Evolutionary conservation across 1,140 invertebrate genomes (phyloP).

Genomic region (Cydia amplana): DNA sequence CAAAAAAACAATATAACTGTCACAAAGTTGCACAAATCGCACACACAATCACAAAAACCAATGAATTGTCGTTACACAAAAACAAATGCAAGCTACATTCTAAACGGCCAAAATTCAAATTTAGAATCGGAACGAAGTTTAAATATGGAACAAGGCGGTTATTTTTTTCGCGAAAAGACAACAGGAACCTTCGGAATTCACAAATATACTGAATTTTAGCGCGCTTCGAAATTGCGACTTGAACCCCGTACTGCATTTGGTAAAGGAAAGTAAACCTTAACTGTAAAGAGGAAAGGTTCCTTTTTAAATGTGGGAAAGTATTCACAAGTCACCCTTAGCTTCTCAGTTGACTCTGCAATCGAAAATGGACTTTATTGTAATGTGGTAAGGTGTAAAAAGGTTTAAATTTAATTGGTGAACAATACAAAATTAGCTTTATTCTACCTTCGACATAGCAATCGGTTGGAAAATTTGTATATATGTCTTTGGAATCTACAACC

Average conservation of each 20-base stretch:
- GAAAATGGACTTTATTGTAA: not conserved
- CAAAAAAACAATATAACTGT: not conserved
- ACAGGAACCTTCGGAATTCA: slow-evolving; percentile 19
- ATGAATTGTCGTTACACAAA: too few relatives aligned
- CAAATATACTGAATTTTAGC: slow-evolving; percentile 19
- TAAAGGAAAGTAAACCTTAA: not conserved
- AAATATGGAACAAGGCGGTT: not conserved
- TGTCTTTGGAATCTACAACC: not conserved
- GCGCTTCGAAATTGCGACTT: not conserved
- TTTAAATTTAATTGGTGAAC: not conserved
- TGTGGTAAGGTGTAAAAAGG: not conserved
- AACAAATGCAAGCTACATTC: not conserved
- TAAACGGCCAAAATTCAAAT: not conserved
- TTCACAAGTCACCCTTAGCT: not conserved
- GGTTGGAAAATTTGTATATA: not conserved
- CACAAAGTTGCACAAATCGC: not conserved
- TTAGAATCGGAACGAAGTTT: not conserved
- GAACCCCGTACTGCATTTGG: not conserved
- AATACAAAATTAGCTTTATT: slow-evolving; percentile 23
- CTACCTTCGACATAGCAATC: not conserved
- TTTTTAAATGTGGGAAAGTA: not conserved
- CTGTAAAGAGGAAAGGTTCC: not conserved
- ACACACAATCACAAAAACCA: not conserved
- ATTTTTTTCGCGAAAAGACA: not conserved
- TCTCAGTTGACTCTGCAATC: not conserved